Percentiles rank a stretch among this genome's conserved stretches.
Conservation (phyloP, 2,797 vertebrate species). For the Lagocephalus sceleratus region DNA sequence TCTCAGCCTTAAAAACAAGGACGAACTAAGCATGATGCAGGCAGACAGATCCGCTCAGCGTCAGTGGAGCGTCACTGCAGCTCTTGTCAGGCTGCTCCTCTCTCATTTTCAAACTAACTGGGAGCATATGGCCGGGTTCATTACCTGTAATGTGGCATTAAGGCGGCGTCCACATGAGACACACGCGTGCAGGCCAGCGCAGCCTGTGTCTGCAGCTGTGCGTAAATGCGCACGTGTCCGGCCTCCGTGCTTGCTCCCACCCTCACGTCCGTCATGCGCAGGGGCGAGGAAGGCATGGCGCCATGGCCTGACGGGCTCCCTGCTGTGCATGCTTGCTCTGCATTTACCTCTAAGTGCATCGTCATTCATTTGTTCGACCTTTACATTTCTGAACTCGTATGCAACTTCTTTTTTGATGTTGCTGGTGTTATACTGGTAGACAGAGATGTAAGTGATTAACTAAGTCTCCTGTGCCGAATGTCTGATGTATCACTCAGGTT, state of each 20-base stretch:
- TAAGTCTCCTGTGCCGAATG: no score
- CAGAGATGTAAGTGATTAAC: no score
- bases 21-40: neutral
- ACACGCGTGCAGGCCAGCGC: conserved; percentile 21
- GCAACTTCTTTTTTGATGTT: no score
- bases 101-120: conserved; percentile 30
- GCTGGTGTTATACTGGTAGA: no score
- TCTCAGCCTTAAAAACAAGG: no score
- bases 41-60: neutral
- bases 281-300: conserved; percentile 2
- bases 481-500: no score
- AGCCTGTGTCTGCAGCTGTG: conserved; percentile 19
- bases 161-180: conserved; percentile 42
- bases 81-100: neutral
- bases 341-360: no score
- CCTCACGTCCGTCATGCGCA: conserved; percentile 7
- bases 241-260: conserved; percentile 11
- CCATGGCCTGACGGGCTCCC: no score
- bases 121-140: conserved; percentile 54
- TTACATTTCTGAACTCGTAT: no score
- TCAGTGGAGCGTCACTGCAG: conserved; percentile 11
- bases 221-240: conserved; percentile 14
- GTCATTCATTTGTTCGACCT: no score
- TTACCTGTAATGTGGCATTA: conserved; percentile 55
- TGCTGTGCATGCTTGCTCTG: no score